Percentiles rank a stretch among this genome's conserved stretches.
Conservation (phyloP, 2,113 vertebrate genomes). For the Oriolus oriolus region DNA sequence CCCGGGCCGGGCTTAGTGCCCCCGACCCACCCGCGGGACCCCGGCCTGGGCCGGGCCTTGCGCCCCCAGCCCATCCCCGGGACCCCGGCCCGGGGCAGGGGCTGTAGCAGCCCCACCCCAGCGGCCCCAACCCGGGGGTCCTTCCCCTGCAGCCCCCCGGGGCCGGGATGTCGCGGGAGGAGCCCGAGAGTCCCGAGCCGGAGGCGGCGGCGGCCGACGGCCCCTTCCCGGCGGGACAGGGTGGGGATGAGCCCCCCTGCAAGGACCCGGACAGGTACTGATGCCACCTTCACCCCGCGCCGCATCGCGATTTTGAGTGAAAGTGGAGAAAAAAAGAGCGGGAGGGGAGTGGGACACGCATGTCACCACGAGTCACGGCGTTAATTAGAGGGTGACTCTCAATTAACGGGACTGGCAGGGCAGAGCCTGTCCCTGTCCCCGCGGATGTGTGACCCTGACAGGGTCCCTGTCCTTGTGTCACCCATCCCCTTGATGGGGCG, state of each 20-base stretch:
- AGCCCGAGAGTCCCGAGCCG: neutral
- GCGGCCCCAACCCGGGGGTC: neutral
- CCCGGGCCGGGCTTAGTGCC: rapidly evolving
- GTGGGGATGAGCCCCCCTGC: neutral
- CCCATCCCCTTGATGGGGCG: neutral
- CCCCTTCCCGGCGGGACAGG: neutral
- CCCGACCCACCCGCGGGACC: too few relatives aligned
- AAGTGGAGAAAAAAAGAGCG: neutral
- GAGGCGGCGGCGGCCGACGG: neutral
- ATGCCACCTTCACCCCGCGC: neutral
- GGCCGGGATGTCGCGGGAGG: neutral
- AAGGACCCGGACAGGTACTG: neutral
- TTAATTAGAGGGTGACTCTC: neutral
- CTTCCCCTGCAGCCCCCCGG: neutral
- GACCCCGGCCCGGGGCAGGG: neutral
- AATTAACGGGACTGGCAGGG: neutral
- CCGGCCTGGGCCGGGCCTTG: neutral
- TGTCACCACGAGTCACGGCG: too few relatives aligned
- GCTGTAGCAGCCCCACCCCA: too few relatives aligned
- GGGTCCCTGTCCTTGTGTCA: neutral
- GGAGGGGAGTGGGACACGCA: neutral
- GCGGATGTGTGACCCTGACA: neutral
- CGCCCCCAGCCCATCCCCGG: neutral
- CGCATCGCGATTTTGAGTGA: neutral
- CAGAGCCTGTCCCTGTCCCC: neutral